These are phyloP conservation scores for Bombus sibiricus DNA, from an alignment of 1,140 invertebrate species.

Conservation along the genomic window DNA sequence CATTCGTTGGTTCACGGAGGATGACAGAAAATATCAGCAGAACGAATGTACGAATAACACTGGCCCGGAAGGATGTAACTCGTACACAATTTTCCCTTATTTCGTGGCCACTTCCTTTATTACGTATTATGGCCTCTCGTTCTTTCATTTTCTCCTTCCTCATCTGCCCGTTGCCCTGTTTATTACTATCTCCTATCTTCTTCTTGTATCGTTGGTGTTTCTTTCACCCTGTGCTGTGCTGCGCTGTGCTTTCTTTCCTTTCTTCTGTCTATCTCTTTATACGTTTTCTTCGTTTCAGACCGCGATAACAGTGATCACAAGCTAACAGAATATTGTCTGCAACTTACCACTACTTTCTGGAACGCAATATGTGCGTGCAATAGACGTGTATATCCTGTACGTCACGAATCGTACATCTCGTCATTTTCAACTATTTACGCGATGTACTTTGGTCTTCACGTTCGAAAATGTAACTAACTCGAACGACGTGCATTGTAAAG, in stretches of 20 bases:
- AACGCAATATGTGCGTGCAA: not conserved
- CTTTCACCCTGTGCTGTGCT: not conserved
- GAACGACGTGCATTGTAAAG: not conserved
- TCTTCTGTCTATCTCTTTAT: not conserved
- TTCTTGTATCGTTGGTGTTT: not conserved
- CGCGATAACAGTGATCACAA: slow-evolving; percentile 30
- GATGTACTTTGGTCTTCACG: not conserved
- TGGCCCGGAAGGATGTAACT: slow-evolving; percentile 16
- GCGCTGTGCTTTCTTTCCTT: not conserved
- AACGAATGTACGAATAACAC: not conserved
- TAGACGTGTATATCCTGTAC: not conserved
- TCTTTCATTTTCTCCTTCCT: slow-evolving; percentile 37
- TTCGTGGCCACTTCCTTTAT: slow-evolving; percentile 44
- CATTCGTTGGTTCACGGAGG: not conserved
- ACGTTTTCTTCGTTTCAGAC: not conserved
- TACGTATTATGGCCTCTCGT: slow-evolving; percentile 37
- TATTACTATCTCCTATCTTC: slow-evolving; percentile 10
- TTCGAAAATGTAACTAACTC: not conserved
- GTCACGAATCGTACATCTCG: not conserved
- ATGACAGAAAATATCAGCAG: not conserved
- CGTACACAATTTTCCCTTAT: slow-evolving; percentile 38
- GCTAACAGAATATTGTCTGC: slow-evolving; percentile 35
- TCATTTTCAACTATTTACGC: not conserved
- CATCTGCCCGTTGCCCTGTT: slow-evolving; percentile 20
- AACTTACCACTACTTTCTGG: not conserved